These are phyloP conservation scores for Mesorhabditis belari DNA, from an alignment of 2,888 invertebrate genomes.

Conservation along the genomic window DNA sequence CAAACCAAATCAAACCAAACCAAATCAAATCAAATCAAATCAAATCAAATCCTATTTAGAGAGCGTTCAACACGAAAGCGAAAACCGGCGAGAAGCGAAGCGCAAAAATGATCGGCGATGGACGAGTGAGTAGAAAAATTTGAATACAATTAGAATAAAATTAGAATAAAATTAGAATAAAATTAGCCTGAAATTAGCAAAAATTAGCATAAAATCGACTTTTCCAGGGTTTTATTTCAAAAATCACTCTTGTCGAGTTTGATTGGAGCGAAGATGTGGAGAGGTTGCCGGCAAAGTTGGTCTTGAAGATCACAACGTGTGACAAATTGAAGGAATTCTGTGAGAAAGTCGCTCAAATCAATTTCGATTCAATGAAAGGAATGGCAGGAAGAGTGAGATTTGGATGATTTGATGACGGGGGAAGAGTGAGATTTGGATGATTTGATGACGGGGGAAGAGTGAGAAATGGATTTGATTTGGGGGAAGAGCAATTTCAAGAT, in stretches of 20 bases:
- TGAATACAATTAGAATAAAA: no score
- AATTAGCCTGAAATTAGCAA: no score
- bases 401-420: no score
- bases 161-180: no score
- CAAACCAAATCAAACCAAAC: no score
- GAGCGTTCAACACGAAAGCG: not conserved
- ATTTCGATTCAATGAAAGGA: not conserved
- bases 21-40: no score
- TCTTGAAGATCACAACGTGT: not conserved
- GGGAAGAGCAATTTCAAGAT: not conserved
- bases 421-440: no score
- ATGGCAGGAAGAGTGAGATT: not conserved
- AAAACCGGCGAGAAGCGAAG: not conserved
- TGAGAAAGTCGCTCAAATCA: not conserved
- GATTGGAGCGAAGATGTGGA: not conserved
- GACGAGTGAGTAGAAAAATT: not conserved
- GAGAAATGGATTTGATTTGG: no score
- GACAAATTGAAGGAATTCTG: not conserved
- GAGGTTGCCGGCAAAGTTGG: not conserved
- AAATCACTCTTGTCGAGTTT: not conserved
- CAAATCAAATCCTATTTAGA: not conserved
- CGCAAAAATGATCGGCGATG: not conserved
- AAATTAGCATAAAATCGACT: no score
- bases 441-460: no score
- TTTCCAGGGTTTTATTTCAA: not conserved